phyloP scores from a whole-genome alignment of 2,113 vertebrate genomes.

The Charina bottae region DNA sequence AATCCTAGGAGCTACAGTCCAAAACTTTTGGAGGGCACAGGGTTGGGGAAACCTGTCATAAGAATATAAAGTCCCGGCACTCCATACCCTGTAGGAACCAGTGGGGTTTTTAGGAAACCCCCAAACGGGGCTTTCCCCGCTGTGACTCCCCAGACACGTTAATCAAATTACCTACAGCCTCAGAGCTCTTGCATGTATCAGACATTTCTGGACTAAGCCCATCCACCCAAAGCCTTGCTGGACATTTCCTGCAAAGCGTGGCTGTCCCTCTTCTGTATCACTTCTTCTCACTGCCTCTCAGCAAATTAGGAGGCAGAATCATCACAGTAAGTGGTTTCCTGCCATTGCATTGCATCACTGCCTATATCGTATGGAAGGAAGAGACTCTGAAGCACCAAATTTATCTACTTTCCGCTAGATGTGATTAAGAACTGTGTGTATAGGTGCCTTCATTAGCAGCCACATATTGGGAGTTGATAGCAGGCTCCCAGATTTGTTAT shows the following conservation, averaged over 20 bases:
- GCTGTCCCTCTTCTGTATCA: not conserved
- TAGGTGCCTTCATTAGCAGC: not conserved
- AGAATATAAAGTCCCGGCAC: not conserved
- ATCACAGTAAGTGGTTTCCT: not conserved
- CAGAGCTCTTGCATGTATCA: not conserved
- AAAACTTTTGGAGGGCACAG: not conserved
- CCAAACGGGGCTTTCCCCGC: not conserved
- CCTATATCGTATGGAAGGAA: not conserved
- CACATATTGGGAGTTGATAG: not conserved
- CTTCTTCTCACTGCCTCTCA: not conserved
- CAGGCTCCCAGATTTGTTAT: not conserved
- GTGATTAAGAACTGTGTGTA: not conserved
- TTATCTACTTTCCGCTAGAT: not conserved
- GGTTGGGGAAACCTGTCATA: not conserved
- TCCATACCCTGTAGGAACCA: not conserved
- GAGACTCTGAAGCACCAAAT: not conserved
- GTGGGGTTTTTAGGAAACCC: not conserved
- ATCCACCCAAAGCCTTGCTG: not conserved
- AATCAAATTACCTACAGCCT: not conserved
- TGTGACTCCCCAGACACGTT: not conserved
- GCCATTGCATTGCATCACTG: not conserved
- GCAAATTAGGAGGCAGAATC: not conserved
- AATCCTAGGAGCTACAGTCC: not conserved
- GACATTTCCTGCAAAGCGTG: not conserved
- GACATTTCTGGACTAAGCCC: not conserved